Conservation (phyloP, 2,888 invertebrate genomes). For the Leptinotarsa rubiginosa region DNA sequence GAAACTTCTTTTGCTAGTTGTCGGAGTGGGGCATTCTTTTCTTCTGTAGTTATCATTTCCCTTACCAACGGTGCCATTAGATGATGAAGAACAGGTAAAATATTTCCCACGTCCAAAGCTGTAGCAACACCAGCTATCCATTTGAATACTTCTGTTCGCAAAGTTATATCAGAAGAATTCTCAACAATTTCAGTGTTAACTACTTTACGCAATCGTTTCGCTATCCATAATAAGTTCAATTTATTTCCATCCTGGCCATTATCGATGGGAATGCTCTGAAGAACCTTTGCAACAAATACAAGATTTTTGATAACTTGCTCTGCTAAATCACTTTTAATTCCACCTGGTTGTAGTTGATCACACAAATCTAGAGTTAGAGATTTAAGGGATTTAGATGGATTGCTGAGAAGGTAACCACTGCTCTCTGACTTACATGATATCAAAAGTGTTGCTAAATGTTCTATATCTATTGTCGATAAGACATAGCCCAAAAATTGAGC, state of each 20-base stretch:
- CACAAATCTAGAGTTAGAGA: slow-evolving; percentile 80
- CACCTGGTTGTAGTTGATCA: slow-evolving; percentile 76
- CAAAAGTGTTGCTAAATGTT: slow-evolving; percentile 70
- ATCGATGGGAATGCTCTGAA: slow-evolving; percentile 68
- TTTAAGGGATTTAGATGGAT: slow-evolving; percentile 73
- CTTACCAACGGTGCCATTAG: slow-evolving; percentile 82
- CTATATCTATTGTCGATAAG: slow-evolving; percentile 73
- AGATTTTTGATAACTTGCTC: slow-evolving; percentile 69
- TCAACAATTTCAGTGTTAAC: slow-evolving; percentile 84
- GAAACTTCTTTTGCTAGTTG: slow-evolving; percentile 81
- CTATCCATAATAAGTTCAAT: slow-evolving; percentile 80
- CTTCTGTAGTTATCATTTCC: slow-evolving; percentile 80
- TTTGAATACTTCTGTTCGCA: slow-evolving; percentile 84
- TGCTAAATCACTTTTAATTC: slow-evolving; percentile 78
- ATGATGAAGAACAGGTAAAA: slow-evolving; percentile 73
- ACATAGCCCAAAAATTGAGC: slow-evolving; percentile 82
- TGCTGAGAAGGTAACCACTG: slow-evolving; percentile 69
- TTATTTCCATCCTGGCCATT: slow-evolving; percentile 62
- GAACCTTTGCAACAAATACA: slow-evolving; percentile 71
- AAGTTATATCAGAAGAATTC: slow-evolving; percentile 74
- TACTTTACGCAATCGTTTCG: slow-evolving; percentile 79
- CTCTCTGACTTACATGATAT: slow-evolving; percentile 56
- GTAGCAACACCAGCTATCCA: slow-evolving; percentile 83
- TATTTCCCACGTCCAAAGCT: slow-evolving; percentile 71
- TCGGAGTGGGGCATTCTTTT: slow-evolving; percentile 73